Evolutionary conservation across 2,113 vertebrate genomes (phyloP).

Genomic region (Cryptoleucopteryx plumbea): DNA sequence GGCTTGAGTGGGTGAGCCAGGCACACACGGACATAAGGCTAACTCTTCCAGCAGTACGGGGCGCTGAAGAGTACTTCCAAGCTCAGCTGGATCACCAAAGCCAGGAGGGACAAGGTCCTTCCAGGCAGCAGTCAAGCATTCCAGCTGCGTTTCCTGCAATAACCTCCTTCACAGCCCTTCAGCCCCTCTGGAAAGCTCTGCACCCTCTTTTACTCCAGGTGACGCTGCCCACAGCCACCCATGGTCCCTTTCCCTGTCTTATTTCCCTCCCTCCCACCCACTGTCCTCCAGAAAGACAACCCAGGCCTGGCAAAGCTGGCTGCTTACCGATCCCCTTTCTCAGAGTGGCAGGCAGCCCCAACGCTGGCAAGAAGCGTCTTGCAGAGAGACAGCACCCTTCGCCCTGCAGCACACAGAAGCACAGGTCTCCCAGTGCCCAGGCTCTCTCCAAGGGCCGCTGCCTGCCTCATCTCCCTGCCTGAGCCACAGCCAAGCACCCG

Average conservation of each 20-base stretch:
- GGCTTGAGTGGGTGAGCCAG: neutral
- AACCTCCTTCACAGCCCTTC: neutral
- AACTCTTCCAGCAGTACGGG: neutral
- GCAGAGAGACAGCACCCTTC: constrained; percentile 81
- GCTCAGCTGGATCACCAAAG: neutral
- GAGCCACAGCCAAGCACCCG: rapidly evolving
- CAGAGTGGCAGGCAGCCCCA: constrained; percentile 93
- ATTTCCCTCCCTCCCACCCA: rapidly evolving
- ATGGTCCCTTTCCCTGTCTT: neutral
- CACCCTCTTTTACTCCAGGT: neutral
- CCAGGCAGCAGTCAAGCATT: neutral
- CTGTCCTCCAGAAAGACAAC: neutral
- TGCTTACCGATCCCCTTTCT: constrained; percentile 81
- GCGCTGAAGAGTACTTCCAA: neutral
- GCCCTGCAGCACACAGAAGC: constrained; percentile 72
- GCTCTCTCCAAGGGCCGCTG: rapidly evolving
- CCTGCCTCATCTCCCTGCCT: neutral
- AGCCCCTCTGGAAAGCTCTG: neutral
- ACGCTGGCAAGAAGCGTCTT: constrained; percentile 85
- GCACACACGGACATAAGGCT: neutral
- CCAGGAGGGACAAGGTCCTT: neutral
- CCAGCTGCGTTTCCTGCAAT: neutral
- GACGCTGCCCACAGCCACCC: neutral
- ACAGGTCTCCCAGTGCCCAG: neutral
- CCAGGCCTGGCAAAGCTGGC: neutral